Evolutionary conservation across 2,888 invertebrate species (phyloP), one percentile per base, ranked within the genome.

Genomic region (Athalia rosae): DNA sequence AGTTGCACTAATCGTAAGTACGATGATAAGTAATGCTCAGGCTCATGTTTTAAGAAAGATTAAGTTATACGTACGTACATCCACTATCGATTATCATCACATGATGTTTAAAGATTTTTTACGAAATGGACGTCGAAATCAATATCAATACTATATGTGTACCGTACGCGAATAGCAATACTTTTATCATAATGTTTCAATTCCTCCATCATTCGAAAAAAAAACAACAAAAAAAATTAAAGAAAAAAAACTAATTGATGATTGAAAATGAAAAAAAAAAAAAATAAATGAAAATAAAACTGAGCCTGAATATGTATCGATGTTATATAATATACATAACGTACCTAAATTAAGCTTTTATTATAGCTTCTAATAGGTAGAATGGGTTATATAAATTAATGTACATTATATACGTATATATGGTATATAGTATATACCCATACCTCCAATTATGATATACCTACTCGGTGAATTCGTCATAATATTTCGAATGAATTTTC

Each of bases 311-410:
- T 59, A 73, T 79, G n/a, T 80, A 77, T 81, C 76, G 82, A 78
- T 82, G 77, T 82, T 74, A 56, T 56, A 41, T 74, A 56, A 76
- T n/a, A 62, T 45, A 62, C 13, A 48, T 81, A 77, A 71, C n/a
- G 58, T 58, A 71, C 58, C 77, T 48, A 78, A 79, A 28, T 28
- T 28, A 80, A 82, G 82, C 81, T 82, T 85, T 77, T 76, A 79
- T 81, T 77, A 28, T 28, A 79, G 80, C 78, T 84, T 82, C 77
- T 80, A 78, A 80, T 80, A 81, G 81, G 62, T 58, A 74, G 63
- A 79, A 62, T 50, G n/a, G 74, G 62, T 74, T 61, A 74, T 15
- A 48, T 43, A 48, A 71, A 56, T 71, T 41, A 61, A 74, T 74
- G 61, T 74, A 74, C 61, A 61, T 74, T 74, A 74, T 61, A 59